phyloP scores from a whole-genome alignment of 2,888 invertebrate genomes.

The Barypeithes pellucidus region DNA sequence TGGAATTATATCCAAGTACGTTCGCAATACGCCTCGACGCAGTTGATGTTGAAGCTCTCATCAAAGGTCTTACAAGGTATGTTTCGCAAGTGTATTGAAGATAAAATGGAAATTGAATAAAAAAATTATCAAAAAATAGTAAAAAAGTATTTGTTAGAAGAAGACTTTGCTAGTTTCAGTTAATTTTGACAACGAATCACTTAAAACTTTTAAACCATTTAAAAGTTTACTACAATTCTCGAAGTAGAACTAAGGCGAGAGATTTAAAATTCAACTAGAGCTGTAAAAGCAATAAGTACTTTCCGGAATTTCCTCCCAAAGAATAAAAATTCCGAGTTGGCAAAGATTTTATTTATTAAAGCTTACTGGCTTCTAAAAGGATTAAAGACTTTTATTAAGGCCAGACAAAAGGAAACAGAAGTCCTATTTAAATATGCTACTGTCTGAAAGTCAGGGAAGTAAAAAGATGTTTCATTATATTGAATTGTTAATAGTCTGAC shows the following conservation, averaged over 20 bases:
- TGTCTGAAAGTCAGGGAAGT: not conserved
- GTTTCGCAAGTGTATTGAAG: too few relatives aligned
- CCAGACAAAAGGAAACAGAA: not conserved
- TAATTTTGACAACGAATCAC: not conserved
- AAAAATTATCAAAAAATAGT: too few relatives aligned
- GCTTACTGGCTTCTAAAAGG: constrained; percentile 21
- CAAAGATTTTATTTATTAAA: constrained; percentile 34
- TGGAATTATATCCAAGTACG: too few relatives aligned
- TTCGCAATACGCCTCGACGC: too few relatives aligned
- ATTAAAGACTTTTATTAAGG: constrained; percentile 23
- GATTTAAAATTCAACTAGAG: constrained; percentile 30
- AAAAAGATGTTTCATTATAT: too few relatives aligned
- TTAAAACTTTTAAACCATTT: constrained; percentile 26
- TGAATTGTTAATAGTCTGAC: too few relatives aligned
- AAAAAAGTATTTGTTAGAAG: too few relatives aligned
- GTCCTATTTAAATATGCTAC: not conserved
- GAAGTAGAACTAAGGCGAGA: constrained; percentile 1
- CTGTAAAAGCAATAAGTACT: constrained; percentile 27
- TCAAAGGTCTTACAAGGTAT: too few relatives aligned
- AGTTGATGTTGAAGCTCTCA: too few relatives aligned
- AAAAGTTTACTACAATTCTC: constrained; percentile 21
- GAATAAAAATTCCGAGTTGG: constrained; percentile 19
- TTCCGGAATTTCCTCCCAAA: not conserved
- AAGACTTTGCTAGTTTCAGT: not conserved
- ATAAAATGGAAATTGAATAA: too few relatives aligned